phyloP scores from a whole-genome alignment of 1,140 invertebrate genomes.

The Andrena cerasifolii region DNA sequence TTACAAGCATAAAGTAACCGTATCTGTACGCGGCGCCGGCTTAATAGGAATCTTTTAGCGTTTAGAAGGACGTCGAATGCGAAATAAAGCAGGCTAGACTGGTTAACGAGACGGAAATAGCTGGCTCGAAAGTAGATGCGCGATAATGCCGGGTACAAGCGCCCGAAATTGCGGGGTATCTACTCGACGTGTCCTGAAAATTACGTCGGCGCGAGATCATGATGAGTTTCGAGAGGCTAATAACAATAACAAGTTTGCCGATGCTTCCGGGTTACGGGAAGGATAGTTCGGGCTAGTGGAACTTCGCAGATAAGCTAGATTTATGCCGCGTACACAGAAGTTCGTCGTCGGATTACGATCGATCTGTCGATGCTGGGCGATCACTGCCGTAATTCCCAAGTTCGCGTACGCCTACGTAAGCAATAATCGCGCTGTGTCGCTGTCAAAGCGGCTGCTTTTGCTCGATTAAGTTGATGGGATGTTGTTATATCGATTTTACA shows the following conservation, averaged over 20 bases:
- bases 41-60: background rate
- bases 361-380: constrained; percentile 12
- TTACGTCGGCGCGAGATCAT: constrained; percentile 51
- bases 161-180: constrained; percentile 45
- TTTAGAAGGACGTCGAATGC: background rate
- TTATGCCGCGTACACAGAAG: constrained; percentile 54
- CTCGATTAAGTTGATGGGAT: background rate
- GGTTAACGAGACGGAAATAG: constrained; percentile 52
- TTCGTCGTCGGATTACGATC: constrained; percentile 51
- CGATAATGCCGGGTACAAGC: constrained; percentile 41
- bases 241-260: constrained; percentile 60
- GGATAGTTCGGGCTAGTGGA: constrained; percentile 41
- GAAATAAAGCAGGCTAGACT: constrained; percentile 7
- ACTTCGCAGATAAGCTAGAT: constrained; percentile 48
- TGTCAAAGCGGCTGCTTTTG: background rate
- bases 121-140: constrained; percentile 20
- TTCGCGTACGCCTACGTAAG: background rate
- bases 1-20: background rate
- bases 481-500: no score
- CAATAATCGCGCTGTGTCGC: background rate
- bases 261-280: constrained; percentile 48
- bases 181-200: constrained; percentile 41
- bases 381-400: constrained; percentile 3
- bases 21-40: background rate
- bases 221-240: constrained; percentile 57